A percentile compares a stretch with the other conserved stretches of the same genome.
Conservation (phyloP, 64 coral and sea anemone genomes). For the Catalaphyllia jardinei region DNA sequence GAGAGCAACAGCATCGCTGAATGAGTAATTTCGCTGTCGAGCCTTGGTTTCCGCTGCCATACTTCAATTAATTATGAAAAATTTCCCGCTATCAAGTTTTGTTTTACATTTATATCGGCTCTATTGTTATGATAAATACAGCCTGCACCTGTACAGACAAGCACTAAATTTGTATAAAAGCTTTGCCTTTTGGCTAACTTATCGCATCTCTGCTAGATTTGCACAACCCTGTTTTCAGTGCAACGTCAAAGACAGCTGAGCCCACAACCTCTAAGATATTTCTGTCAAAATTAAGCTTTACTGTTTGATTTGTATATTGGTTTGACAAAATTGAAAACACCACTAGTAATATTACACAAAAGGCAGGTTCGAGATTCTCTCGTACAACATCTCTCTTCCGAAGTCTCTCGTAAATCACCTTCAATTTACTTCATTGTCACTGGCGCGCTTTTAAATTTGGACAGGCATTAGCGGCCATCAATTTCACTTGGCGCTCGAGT, state of each 20-base stretch:
- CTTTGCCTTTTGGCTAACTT: constrained; percentile 93
- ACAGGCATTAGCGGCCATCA: constrained; percentile 77
- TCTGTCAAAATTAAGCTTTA: constrained; percentile 72
- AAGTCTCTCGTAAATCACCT: constrained; percentile 41
- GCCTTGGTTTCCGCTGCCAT: constrained; percentile 82
- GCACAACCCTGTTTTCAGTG: constrained; percentile 52
- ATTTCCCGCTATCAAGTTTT: constrained; percentile 98
- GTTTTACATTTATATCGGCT: constrained; percentile 94
- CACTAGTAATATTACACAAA: constrained; percentile 20
- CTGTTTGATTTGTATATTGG: constrained; percentile 85
- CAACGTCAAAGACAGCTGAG: constrained; percentile 70
- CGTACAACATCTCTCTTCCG: constrained; percentile 46
- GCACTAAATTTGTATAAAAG: constrained; percentile 93
- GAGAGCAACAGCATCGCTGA: constrained; percentile 68
- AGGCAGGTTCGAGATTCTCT: constrained; percentile 51
- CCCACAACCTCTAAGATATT: constrained; percentile 55
- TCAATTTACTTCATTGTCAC: constrained; percentile 40
- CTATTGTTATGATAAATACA: constrained; percentile 94
- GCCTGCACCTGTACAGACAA: constrained; percentile 89
- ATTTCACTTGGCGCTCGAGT: constrained; percentile 70
- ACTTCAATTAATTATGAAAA: constrained; percentile 99
- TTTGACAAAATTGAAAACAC: constrained; percentile 54
- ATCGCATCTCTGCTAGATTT: constrained; percentile 71
- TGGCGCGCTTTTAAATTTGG: constrained; percentile 69
- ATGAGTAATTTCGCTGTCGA: constrained; percentile 71